These are phyloP conservation scores for Stratiolaelaps scimitus DNA, from an alignment of 1,140 invertebrate genomes.

Conservation along the genomic window DNA sequence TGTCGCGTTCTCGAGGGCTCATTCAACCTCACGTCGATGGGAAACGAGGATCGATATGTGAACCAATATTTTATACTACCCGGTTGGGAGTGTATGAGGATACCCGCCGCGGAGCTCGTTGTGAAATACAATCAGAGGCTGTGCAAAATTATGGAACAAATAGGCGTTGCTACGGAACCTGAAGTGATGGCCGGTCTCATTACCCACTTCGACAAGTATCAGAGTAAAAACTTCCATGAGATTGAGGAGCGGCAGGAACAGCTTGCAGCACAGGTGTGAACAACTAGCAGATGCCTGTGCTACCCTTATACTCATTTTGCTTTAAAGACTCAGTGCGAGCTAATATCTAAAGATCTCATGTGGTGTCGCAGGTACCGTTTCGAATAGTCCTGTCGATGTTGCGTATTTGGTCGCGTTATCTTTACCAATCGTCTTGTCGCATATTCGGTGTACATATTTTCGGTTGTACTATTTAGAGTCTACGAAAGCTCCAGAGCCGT, in stretches of 20 bases:
- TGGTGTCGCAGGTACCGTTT: too few species aligned
- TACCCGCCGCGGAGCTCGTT: constrained; percentile 30
- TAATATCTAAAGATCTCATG: too few species aligned
- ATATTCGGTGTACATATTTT: too few species aligned
- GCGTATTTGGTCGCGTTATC: too few species aligned
- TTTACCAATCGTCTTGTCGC: too few species aligned
- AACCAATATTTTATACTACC: constrained; percentile 31
- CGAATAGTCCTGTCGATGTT: too few species aligned
- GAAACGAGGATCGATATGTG: constrained; percentile 12
- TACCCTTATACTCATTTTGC: too few species aligned
- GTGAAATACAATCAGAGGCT: constrained; percentile 29
- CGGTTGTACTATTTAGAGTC: too few species aligned
- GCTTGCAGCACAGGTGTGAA: neutral
- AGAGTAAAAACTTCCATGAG: constrained; percentile 12
- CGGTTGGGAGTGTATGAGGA: constrained; percentile 34
- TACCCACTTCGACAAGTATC: constrained; percentile 2
- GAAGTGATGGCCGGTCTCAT: constrained; percentile 4
- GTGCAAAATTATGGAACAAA: constrained; percentile 29
- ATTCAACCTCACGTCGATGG: constrained; percentile 2
- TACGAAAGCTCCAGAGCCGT: neutral
- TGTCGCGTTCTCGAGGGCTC: constrained; percentile 2
- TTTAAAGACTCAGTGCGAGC: too few species aligned
- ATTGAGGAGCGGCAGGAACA: constrained; percentile 1
- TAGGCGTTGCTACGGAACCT: constrained; percentile 27
- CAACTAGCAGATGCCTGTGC: too few species aligned